A percentile compares a stretch with the other conserved stretches of the same genome.
These are phyloP conservation scores for Drosophila yakuba DNA, from an alignment of 1,140 invertebrate genomes.

Conservation along the genomic window DNA sequence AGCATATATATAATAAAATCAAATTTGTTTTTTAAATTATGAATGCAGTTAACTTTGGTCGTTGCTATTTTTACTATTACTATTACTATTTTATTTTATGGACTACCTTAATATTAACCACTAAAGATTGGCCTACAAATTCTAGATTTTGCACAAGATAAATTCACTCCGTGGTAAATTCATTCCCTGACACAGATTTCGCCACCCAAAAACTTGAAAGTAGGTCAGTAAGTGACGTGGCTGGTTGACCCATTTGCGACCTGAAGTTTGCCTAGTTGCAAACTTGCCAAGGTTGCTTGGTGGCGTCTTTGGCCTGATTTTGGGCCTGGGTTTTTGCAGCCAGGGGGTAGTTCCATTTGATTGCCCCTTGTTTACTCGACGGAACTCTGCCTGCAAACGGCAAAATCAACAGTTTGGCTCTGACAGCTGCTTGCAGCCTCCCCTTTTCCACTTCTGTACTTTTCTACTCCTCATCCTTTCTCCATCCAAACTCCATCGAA, in stretches of 20 bases:
- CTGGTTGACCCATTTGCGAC: conserved; percentile 33
- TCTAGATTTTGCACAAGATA: conserved; percentile 6
- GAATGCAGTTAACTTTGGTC: no score
- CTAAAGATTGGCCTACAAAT: background rate
- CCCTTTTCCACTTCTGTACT: no score
- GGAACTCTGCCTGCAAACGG: conserved; percentile 23
- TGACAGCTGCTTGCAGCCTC: conserved; percentile 57
- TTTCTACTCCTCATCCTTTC: no score
- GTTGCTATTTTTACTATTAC: no score
- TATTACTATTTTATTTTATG: no score
- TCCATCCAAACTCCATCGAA: background rate
- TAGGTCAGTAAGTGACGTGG: conserved; percentile 40
- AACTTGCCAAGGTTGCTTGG: conserved; percentile 19
- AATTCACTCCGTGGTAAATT: conserved; percentile 11
- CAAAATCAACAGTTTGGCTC: conserved; percentile 36
- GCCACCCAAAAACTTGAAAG: conserved; percentile 8
- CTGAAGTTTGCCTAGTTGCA: conserved; percentile 4
- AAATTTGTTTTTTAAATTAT: no score
- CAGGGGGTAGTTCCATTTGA: conserved; percentile 11
- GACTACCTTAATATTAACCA: no score
- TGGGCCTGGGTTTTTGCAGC: background rate
- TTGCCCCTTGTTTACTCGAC: conserved; percentile 6
- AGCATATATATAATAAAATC: no score
- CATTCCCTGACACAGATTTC: conserved; percentile 31
- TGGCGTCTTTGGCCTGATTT: conserved; percentile 11